These are phyloP conservation scores for Synergus japonicus DNA, from an alignment of 2,888 invertebrate species.

Conservation along the genomic window DNA sequence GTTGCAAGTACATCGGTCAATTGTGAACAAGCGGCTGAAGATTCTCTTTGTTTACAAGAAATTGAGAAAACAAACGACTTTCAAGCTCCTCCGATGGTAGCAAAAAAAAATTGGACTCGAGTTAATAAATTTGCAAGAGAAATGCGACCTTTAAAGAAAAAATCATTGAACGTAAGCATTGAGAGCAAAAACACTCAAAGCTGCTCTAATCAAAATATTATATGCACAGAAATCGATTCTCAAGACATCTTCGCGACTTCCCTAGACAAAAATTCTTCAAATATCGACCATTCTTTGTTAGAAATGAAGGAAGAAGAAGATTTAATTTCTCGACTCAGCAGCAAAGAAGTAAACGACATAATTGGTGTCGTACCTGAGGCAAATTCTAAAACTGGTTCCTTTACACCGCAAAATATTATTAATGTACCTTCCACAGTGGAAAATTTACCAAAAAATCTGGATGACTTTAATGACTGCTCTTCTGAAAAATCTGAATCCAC, in stretches of 20 bases:
- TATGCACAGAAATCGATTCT: neutral
- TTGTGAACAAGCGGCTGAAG: neutral
- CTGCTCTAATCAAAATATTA: neutral
- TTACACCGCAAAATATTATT: neutral
- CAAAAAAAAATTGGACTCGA: neutral
- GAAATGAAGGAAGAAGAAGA: neutral
- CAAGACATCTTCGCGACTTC: neutral
- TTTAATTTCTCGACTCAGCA: neutral
- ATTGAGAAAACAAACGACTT: neutral
- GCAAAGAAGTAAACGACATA: conserved; percentile 5
- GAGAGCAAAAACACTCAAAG: neutral
- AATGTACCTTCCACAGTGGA: neutral
- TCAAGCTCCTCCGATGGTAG: neutral
- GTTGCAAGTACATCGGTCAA: neutral
- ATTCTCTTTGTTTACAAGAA: neutral
- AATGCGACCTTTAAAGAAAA: neutral
- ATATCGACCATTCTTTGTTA: neutral
- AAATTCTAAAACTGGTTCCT: neutral
- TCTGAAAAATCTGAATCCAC: neutral
- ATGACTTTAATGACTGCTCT: neutral
- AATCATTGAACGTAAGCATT: neutral
- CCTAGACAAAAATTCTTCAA: neutral
- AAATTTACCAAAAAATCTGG: too few relatives aligned
- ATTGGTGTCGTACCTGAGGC: neutral
- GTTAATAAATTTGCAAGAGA: neutral